Base-by-base conservation (phyloP, 2,113 vertebrate species). In the Crotalus viridis region DNA sequence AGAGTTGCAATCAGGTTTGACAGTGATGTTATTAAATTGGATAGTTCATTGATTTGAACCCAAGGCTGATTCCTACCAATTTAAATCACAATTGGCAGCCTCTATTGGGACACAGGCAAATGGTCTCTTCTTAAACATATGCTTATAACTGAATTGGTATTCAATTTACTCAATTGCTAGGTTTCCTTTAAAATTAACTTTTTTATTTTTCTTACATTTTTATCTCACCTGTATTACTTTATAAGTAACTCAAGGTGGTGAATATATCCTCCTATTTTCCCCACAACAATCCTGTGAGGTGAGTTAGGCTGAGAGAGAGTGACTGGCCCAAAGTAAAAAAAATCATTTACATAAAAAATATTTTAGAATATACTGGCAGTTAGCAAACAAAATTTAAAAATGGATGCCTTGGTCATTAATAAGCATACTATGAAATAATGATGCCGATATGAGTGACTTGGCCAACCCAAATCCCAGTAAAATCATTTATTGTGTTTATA, bases 281-380 rank as follows among this genome's bases (percentile, higher is more conserved):
- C 1, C 59, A 64, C 59, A 64, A 12, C 26, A 64, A 64, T 26
- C 10, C 59, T 64, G 10, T 64, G 59, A 64, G 26, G 9, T 64
- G 59, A 64, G 1, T 64, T 9, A 26, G 59, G 10, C 26, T 64
- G 26, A 64, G 59, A 61, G 2, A 59, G 26, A 28, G 59, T 28
- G 26, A 64, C 24, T 64, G 10, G 10, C 4, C 10, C 26, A 10
- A 28, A 64, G 10, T 64, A 28, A 28, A 61, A 64, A 64, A 3
- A 28, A 94, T 92, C 95, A 93, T 95, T 93, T 93, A 94, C 96
- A 96, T 91, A 95, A 61, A 46, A 1, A 94, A 93, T 57, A 89
- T 93, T 95, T 96, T 95, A 64, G 59, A 64, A 64, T 64, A 64
- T 64, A 26, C 13, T 74, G 64, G 64, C 64, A 33, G 64, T 33